These are phyloP conservation scores for Drosophila simulans DNA, from an alignment of 1,140 invertebrate species.

Conservation along the genomic window DNA sequence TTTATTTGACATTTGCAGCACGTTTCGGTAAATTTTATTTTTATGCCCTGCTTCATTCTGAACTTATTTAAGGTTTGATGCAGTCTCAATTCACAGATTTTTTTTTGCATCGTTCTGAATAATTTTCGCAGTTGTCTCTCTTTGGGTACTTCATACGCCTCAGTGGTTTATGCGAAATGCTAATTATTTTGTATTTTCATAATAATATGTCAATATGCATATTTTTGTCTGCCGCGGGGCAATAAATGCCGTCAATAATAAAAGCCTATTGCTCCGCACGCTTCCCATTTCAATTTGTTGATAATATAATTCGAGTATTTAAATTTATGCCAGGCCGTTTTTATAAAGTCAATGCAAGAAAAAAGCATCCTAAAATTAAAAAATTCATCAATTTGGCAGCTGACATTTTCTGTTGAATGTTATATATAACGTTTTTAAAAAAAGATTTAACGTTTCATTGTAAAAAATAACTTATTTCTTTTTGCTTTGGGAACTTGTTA, in stretches of 20 bases:
- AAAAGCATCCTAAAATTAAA: background rate
- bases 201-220: conserved; percentile 70
- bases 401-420: background rate
- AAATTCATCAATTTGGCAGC: conserved; percentile 9
- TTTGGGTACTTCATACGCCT: conserved; percentile 33
- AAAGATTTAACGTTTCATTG: too few species aligned
- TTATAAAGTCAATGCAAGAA: too few species aligned
- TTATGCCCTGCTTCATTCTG: conserved; percentile 3
- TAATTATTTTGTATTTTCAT: conserved; percentile 77
- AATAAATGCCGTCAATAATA: conserved; percentile 38
- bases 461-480: too few species aligned
- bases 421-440: background rate
- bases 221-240: conserved; percentile 7
- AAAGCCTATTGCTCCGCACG: conserved; percentile 16
- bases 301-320: conserved; percentile 15
- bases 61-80: conserved; percentile 52
- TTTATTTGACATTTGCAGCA: conserved; percentile 62
- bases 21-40: conserved; percentile 57
- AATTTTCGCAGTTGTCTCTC: conserved; percentile 41
- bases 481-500: too few species aligned
- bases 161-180: conserved; percentile 70
- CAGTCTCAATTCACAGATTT: conserved; percentile 5
- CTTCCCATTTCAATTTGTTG: conserved; percentile 45
- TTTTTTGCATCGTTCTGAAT: conserved; percentile 38
- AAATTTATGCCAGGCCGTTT: conserved; percentile 14